Evolutionary conservation across 2,797 vertebrate species (phyloP), one percentile per base, ranked within the genome.

Genomic region (Acanthopagrus latus): DNA sequence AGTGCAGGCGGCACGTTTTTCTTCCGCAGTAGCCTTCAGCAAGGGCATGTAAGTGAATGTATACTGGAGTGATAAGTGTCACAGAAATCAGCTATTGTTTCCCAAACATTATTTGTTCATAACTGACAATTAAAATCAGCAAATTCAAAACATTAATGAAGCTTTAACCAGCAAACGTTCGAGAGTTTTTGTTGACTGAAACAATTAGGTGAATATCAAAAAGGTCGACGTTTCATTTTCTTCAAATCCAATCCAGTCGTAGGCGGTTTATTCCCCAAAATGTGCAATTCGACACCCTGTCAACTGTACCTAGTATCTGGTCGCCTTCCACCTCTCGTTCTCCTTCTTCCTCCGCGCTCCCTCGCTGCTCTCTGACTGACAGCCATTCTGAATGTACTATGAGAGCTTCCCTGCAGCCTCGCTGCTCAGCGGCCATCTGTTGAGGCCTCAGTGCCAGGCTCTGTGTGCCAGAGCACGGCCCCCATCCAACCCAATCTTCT

Each of bases 381-480:
- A 64, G 76, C 38, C 66, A 70, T 74, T 81, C 70, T 87, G 84
- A 87, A 89, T 86, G 83, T 79, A 81, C 87, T 47, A 79, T 76
- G 76, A 78, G 78, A 75, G 87, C 82, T 71, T 86, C 90, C 92
- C 91, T 76, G 68, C 85, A 90, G 91, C 88, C 82, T 88, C 67
- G 76, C 91, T 92, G 90, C 91, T 91, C 92, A 84, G 77, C 74
- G 47, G 89, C 94, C 93, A 95, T 95, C 94, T 95, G 95, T 90
- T 82, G 64, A 71, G 80, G 78, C 79, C 85, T 89, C 84, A 69
- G 85, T 92, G 94, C 92, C 94, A 94, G 92, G 64, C 83, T 77
- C 83, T 85, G 84, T 86, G 77, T 93, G 93, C 93, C 91, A 93
- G 89, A 80, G 72, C 63, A 9, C 66, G 69, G 85, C 84, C 86